Conservation (phyloP, 2,888 invertebrate species). For the Bruchidius siliquastri region DNA sequence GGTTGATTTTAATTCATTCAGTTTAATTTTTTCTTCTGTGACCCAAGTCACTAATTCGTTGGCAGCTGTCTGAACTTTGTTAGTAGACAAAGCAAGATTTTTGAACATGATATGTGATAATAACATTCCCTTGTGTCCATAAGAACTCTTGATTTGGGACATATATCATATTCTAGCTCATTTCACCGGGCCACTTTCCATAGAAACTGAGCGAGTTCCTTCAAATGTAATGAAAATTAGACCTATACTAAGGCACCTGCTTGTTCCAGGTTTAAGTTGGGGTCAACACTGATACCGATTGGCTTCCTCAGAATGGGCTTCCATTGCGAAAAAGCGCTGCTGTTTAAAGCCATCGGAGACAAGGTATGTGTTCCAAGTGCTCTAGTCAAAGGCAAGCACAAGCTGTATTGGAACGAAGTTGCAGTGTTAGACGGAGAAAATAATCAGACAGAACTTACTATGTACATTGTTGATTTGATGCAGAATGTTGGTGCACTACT, state of each 20-base stretch:
- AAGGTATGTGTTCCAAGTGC: conserved; percentile 48
- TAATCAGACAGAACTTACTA: conserved; percentile 25
- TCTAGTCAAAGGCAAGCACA: conserved; percentile 41
- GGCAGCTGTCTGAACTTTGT: too few relatives aligned
- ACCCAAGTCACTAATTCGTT: too few relatives aligned
- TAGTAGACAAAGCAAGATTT: too few relatives aligned
- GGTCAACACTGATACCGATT: conserved; percentile 50
- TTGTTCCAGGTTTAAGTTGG: conserved; percentile 32
- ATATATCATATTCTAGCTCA: too few relatives aligned
- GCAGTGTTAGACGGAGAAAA: conserved; percentile 20
- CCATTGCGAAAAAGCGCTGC: conserved; percentile 51
- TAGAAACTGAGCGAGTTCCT: too few relatives aligned
- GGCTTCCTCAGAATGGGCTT: conserved; percentile 50
- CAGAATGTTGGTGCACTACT: conserved; percentile 45
- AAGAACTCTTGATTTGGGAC: too few relatives aligned
- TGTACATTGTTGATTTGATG: conserved; percentile 50
- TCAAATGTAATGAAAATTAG: too few relatives aligned
- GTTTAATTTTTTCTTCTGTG: too few relatives aligned
- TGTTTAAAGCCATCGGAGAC: conserved; percentile 53
- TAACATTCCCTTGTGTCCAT: too few relatives aligned
- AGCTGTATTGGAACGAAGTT: conserved; percentile 44
- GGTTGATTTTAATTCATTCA: too few relatives aligned
- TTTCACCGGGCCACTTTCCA: too few relatives aligned
- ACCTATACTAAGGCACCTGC: not conserved
- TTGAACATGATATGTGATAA: too few relatives aligned